Base-by-base conservation (phyloP, 2,888 invertebrate species). In the Papilio protenor region DNA sequence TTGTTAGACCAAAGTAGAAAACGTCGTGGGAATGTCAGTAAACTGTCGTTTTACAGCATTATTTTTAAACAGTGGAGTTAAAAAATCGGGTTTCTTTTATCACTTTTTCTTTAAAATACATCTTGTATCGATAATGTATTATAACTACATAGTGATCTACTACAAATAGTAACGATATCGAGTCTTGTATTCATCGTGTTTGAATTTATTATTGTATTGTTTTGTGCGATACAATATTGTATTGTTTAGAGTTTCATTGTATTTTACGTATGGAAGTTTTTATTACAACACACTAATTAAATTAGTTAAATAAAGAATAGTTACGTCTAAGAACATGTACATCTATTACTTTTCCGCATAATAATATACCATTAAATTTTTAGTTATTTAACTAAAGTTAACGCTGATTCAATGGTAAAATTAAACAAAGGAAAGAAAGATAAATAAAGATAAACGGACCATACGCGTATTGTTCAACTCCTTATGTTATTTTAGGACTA, bases 401-500 rank as follows among this genome's bases (percentile, higher is more conserved):
- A 47, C 47, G 47, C 47, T 47, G 92, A 52, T 52, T 52, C 80
- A 94, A 8, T 40, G 40, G 94, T 82, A 94, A 90, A 84, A 91
- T 94, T 12, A 59, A 75, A 77, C 74, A 77, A 74, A 77, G 49
- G 23, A 74, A 70, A 72, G 72, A 61, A 77, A 74, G 69, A 52
- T 73, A 74, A 57, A 71, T 40, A 77, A 0, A 55, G 52, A 74
- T 61, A 66, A 16, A 74, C 33, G 16, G 21, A 8, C 81, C 84
- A 88, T 87, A 89, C 87, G 86, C 81, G 81, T 83, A 85, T 85
- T 84, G 82, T 85, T 87, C 81, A 76, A 83, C 85, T 21, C n/a
- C 10, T 66, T 86, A 86, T 91, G 88, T 91, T 91, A 88, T 90
- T 85, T 90, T 90, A 91, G 90, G 90, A 85, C 87, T 85, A 85